These are phyloP conservation scores for Trichoplusia ni DNA, from an alignment of 1,140 invertebrate species.

Conservation along the genomic window DNA sequence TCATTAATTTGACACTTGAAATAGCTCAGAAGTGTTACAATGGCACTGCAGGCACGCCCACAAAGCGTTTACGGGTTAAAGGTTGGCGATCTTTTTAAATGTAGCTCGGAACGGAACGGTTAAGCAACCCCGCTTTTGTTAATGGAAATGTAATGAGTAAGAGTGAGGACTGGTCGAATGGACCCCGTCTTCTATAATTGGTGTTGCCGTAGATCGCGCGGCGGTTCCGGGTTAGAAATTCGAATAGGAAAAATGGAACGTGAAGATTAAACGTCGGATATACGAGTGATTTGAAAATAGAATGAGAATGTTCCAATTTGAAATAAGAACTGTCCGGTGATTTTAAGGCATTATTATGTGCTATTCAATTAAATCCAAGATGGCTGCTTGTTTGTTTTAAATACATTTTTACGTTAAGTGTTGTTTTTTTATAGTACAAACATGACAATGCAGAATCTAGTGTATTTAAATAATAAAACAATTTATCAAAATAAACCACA, in stretches of 20 bases:
- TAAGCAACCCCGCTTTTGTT: constrained; percentile 61
- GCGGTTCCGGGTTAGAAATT: constrained; percentile 25
- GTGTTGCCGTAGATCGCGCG: constrained; percentile 22
- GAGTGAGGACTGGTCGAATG: constrained; percentile 29
- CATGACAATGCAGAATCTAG: too few relatives aligned
- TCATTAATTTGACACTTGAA: constrained; percentile 76
- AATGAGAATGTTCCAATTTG: too few relatives aligned
- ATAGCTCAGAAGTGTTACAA: constrained; percentile 62
- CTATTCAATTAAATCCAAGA: background rate
- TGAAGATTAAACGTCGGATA: constrained; percentile 15
- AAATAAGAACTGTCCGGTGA: too few relatives aligned
- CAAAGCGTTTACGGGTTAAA: constrained; percentile 63
- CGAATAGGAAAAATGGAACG: constrained; percentile 24
- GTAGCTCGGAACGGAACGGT: constrained; percentile 47
- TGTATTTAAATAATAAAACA: too few relatives aligned
- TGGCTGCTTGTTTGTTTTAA: background rate
- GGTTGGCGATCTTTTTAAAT: constrained; percentile 62
- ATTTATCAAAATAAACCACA: too few relatives aligned
- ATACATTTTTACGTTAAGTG: too few relatives aligned
- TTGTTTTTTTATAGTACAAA: too few relatives aligned
- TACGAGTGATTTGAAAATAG: constrained; percentile 18
- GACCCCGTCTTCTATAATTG: constrained; percentile 29
- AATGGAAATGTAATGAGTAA: constrained; percentile 67
- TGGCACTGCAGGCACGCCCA: constrained; percentile 59
- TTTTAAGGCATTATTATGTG: background rate